A percentile compares a stretch with the other conserved stretches of the same genome.
These are phyloP conservation scores for Lordiphosa collinella DNA, from an alignment of 1,140 invertebrate species.

Conservation along the genomic window DNA sequence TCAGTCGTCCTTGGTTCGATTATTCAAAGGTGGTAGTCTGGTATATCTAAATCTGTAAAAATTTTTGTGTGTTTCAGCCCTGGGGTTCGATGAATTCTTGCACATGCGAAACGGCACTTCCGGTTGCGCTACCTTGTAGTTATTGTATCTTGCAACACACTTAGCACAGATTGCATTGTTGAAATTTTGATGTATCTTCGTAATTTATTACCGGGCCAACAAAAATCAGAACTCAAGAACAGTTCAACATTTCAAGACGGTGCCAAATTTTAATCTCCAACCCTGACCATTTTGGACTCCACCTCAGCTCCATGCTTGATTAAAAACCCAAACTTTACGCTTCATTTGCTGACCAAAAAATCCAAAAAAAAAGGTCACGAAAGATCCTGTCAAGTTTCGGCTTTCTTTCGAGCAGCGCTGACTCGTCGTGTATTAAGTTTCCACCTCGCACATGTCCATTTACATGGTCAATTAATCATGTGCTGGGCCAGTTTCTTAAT, in stretches of 20 bases:
- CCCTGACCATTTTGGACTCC: conserved; percentile 3
- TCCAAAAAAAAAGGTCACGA: conserved; percentile 9
- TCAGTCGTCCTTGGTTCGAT: too few species aligned
- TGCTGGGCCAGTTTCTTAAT: conserved; percentile 39
- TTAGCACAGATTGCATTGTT: too few species aligned
- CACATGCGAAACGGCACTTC: too few species aligned
- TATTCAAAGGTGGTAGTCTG: too few species aligned
- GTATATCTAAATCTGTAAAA: too few species aligned
- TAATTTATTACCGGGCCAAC: too few species aligned
- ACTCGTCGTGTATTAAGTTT: conserved; percentile 61
- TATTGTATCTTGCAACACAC: too few species aligned
- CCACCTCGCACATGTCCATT: conserved; percentile 72
- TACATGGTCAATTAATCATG: conserved; percentile 76
- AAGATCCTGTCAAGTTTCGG: conserved; percentile 47
- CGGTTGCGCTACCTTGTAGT: too few species aligned
- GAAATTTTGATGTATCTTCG: too few species aligned
- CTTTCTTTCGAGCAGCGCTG: conserved; percentile 29
- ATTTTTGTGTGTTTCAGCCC: too few species aligned
- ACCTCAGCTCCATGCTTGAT: conserved; percentile 38
- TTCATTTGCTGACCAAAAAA: conserved; percentile 50
- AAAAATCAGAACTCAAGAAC: too few species aligned
- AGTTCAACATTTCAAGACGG: background rate
- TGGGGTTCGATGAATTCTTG: too few species aligned
- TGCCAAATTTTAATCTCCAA: background rate
- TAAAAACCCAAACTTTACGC: conserved; percentile 71